Base-by-base conservation (phyloP, 1,140 invertebrate species). In the Formica selysi region DNA sequence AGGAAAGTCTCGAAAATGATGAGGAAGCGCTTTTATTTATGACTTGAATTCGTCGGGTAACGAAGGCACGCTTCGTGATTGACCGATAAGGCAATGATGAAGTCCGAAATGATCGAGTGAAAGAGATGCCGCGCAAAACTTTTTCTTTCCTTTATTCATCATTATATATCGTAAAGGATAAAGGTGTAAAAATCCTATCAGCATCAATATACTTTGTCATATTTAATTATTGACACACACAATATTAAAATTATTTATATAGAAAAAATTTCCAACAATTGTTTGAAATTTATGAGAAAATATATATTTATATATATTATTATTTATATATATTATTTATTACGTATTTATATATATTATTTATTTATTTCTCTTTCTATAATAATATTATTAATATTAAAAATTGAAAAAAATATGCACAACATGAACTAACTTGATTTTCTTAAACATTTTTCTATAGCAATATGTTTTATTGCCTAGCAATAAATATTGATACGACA, bases 1-100 rank as follows among this genome's bases (percentile, higher is more conserved):
- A 92, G 89, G 92, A 94, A 93, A 94, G 92, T 92, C 92, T 91
- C 89, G 89, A 89, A 51, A 51, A 91, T 90, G 91, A 92, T 89
- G 91, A 87, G 89, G 89, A 90, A 90, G 88, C 89, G 73, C 36
- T 68, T 84, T 86, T 86, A 74, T 32, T 89, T 68, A 64, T 86
- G 87, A 87, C 74, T 84, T 38, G 70, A 79, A 86, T 73, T 80
- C 68, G 68, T 65, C 68, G 84, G 36, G 79, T 78, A 74, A 88
- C 68, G 88, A 89, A 87, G 78, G 78, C 85, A 59, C 57, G 71
- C 64, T 86, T 74, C 86, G 78, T 57, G 88, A 89, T 89, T 85
- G 76, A 85, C 61, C 85, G 87, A 90, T 89, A 89, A 89, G 78
- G 48, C 70, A 59, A 86, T 86, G 70, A 86, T 83, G 54, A 74